Base-by-base conservation (phyloP, 2,888 invertebrate species). In the Xylota sylvarum region DNA sequence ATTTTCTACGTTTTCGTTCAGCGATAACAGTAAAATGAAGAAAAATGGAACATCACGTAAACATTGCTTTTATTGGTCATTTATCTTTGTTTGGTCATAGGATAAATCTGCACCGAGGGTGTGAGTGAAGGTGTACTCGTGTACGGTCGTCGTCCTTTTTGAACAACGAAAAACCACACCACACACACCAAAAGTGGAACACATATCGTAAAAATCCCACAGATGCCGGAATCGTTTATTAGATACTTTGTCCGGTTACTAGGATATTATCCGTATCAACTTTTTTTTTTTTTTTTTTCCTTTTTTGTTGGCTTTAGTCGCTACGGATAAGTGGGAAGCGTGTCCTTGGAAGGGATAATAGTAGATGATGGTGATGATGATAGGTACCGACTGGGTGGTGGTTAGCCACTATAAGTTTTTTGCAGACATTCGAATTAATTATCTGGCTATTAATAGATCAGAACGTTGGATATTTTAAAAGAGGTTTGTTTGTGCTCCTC, bases 21-120 rank as follows among this genome's bases (percentile, higher is more conserved):
- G 19, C 43, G 30, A 60, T 43, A 69, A 43, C 60, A 62, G 56
- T 52, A 35, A 78, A 78, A 78, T 60, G 52, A 69, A 62, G 52
- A 70, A 10, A 62, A 64, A 70, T 70, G 70, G 70, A 23, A 32
- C 46, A 56, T 64, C 62, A 78, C 78, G 78, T 70, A 78, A 70
- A 70, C 70, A 70, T 60, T 27, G 52, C 19, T 70, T 70, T 78
- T 70, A 70, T 78, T 70, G 55, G 10, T 62, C 70, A 78, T n/a
- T n/a, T 70, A 78, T 52, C 62, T 46, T 23, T 35, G 32, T 56
- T 56, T 70, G 43, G 40, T 46, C 43, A 55, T 27, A 40, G 62
- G 37, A 69, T 58, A 50, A 77, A 46, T 46, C 55, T 19, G 32
- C 7, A n/a, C 10, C 7, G 10, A 2, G 17, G 10, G 50, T 19